A percentile compares a stretch with the other conserved stretches of the same genome.
Conservation (phyloP, 2,113 vertebrate species). For the Oostethus manadensis region DNA sequence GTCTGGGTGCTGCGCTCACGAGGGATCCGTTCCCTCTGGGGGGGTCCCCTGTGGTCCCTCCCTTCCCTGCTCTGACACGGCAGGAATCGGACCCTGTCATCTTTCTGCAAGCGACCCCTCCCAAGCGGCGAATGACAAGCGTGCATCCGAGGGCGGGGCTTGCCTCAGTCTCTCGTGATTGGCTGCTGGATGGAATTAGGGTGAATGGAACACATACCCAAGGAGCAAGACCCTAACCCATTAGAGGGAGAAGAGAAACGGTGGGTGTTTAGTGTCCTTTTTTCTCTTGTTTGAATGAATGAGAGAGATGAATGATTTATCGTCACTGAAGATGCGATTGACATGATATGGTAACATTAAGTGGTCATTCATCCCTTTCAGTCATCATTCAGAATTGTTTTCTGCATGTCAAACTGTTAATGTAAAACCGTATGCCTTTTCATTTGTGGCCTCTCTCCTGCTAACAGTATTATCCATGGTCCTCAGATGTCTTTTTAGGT, state of each 20-base stretch:
- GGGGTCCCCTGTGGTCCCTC: not conserved
- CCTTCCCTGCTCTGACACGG: conserved; percentile 1
- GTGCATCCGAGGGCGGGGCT: conserved; percentile 76
- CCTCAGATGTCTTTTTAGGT: too few relatives aligned
- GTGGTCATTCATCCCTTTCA: too few relatives aligned
- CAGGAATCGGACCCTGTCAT: conserved; percentile 56
- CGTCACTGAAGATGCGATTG: too few relatives aligned
- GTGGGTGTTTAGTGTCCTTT: conserved; percentile 37
- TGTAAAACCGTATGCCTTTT: too few relatives aligned
- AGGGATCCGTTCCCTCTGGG: conserved; percentile 27
- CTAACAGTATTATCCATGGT: too few relatives aligned
- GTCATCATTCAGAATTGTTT: too few relatives aligned
- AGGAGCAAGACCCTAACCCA: conserved; percentile 77
- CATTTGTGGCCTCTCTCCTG: too few relatives aligned
- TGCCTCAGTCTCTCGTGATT: conserved; percentile 81
- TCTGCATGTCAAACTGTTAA: too few relatives aligned
- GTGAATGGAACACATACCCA: conserved; percentile 82
- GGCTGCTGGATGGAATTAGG: conserved; percentile 82
- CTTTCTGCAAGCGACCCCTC: conserved; percentile 58
- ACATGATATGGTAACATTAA: too few relatives aligned
- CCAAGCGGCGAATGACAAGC: conserved; percentile 74
- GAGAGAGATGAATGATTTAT: too few relatives aligned
- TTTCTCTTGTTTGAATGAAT: not conserved
- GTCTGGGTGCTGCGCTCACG: conserved; percentile 8
- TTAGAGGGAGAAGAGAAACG: conserved; percentile 79